Evolutionary conservation across 2,888 invertebrate species (phyloP).

Genomic region (Cephalotes varians): DNA sequence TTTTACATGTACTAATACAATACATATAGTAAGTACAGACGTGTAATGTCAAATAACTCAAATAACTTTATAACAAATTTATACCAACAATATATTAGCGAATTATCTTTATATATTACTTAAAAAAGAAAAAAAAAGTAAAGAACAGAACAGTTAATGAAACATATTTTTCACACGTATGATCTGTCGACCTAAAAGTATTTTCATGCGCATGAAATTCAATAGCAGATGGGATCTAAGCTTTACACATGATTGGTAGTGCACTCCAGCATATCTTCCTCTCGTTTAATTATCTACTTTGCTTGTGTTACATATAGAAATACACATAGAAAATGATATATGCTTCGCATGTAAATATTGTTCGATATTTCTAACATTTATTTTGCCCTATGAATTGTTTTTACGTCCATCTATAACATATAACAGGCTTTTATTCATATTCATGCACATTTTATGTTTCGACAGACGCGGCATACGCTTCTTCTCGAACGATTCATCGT

Average conservation of each 20-base stretch:
- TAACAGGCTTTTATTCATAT: slow-evolving; percentile 6
- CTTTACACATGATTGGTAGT: slow-evolving; percentile 41
- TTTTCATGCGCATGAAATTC: slow-evolving; percentile 38
- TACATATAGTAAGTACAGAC: slow-evolving; percentile 14
- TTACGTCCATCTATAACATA: neutral
- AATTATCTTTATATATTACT: slow-evolving; percentile 1
- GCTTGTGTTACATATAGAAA: slow-evolving; percentile 8
- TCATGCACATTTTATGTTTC: slow-evolving; percentile 18
- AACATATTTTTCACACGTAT: neutral
- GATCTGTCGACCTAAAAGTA: neutral
- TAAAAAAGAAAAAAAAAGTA: neutral
- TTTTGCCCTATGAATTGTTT: slow-evolving; percentile 1
- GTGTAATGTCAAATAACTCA: neutral
- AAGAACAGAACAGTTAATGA: neutral
- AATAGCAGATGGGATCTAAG: slow-evolving; percentile 29
- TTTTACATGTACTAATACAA: slow-evolving; percentile 5
- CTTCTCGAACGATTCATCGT: slow-evolving; percentile 4
- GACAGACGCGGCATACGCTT: neutral
- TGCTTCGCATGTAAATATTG: slow-evolving; percentile 41
- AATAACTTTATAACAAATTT: slow-evolving; percentile 10
- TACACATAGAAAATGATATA: slow-evolving; percentile 16
- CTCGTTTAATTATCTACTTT: slow-evolving; percentile 25
- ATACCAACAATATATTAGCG: neutral
- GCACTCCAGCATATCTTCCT: slow-evolving; percentile 11
- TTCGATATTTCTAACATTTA: slow-evolving; percentile 37